These are phyloP conservation scores for Borostomias antarcticus DNA, from an alignment of 2,797 vertebrate species.

Conservation along the genomic window DNA sequence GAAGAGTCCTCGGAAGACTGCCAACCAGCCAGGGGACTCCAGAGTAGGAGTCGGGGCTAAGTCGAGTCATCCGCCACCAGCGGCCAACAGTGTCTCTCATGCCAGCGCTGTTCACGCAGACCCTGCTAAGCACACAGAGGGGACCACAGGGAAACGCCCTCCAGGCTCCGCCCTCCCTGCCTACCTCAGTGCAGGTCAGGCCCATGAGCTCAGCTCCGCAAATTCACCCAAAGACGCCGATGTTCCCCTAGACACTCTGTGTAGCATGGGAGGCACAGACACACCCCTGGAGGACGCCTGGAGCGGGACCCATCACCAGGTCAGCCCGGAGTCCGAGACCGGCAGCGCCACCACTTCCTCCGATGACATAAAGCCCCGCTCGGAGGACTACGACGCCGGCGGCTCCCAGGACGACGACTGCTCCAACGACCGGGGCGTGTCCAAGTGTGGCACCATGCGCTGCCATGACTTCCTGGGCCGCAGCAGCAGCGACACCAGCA, in stretches of 20 bases:
- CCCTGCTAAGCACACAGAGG: conserved; percentile 28
- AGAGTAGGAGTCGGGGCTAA: conserved; percentile 19
- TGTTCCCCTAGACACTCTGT: conserved; percentile 68
- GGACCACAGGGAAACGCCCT: conserved; percentile 29
- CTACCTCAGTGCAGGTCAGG: conserved; percentile 29
- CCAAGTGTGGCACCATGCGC: conserved; percentile 93
- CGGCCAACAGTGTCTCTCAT: conserved; percentile 20
- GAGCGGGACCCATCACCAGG: conserved; percentile 81
- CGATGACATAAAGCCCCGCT: conserved; percentile 96
- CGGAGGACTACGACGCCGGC: conserved; percentile 97
- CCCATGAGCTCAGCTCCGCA: conserved; percentile 28
- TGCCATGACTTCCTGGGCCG: conserved; percentile 96
- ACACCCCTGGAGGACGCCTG: conserved; percentile 82
- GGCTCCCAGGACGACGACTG: conserved; percentile 97
- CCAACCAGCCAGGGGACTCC: conserved; percentile 27
- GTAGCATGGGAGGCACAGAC: conserved; percentile 77
- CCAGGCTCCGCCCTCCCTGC: conserved; percentile 23
- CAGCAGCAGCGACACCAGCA: conserved; percentile 98
- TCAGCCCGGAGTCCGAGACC: conserved; percentile 92
- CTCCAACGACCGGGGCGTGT: conserved; percentile 89
- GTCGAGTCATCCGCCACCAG: conserved; percentile 16
- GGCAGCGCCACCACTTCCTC: conserved; percentile 96
- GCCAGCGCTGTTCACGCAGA: conserved; percentile 27
- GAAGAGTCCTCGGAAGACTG: conserved; percentile 32
- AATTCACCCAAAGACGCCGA: conserved; percentile 76